phyloP scores from a whole-genome alignment of 2,888 invertebrate species.

The Trachelus stipa region DNA sequence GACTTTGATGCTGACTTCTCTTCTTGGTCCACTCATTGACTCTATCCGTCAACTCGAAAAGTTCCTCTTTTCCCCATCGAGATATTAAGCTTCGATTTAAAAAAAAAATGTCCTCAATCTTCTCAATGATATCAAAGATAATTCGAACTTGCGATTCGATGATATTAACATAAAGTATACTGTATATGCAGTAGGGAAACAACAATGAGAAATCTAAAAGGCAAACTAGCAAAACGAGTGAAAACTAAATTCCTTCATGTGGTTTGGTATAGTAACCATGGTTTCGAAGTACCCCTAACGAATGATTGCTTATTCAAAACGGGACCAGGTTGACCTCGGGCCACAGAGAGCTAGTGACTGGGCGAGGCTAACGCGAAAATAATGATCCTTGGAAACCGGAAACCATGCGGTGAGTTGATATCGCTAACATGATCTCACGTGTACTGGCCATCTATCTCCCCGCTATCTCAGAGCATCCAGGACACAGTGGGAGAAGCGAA shows the following conservation, averaged over 20 bases:
- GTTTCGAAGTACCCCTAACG: background rate
- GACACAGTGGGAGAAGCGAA: background rate
- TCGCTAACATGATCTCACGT: slow-evolving; percentile 40
- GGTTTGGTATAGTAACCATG: background rate
- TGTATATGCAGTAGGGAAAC: background rate
- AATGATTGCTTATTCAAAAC: background rate
- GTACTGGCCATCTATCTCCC: slow-evolving; percentile 34
- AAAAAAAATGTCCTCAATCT: no score
- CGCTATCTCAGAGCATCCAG: slow-evolving; percentile 16
- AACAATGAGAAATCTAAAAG: background rate
- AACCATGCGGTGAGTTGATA: slow-evolving; percentile 28
- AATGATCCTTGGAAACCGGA: slow-evolving; percentile 46
- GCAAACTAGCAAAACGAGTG: background rate
- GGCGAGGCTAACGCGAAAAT: slow-evolving; percentile 43
- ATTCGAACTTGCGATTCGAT: background rate
- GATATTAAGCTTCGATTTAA: background rate
- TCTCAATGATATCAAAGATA: background rate
- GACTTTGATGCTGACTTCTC: background rate
- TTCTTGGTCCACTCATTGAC: background rate
- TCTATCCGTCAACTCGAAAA: background rate
- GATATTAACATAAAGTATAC: background rate
- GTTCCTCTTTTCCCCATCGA: background rate
- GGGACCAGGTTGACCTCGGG: slow-evolving; percentile 1
- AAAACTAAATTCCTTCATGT: background rate
- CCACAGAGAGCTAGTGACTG: slow-evolving; percentile 15